Percentiles rank a stretch among this genome's conserved stretches.
These are phyloP conservation scores for Graptemys geographica DNA, from an alignment of 2,797 vertebrate genomes.

Conservation along the genomic window DNA sequence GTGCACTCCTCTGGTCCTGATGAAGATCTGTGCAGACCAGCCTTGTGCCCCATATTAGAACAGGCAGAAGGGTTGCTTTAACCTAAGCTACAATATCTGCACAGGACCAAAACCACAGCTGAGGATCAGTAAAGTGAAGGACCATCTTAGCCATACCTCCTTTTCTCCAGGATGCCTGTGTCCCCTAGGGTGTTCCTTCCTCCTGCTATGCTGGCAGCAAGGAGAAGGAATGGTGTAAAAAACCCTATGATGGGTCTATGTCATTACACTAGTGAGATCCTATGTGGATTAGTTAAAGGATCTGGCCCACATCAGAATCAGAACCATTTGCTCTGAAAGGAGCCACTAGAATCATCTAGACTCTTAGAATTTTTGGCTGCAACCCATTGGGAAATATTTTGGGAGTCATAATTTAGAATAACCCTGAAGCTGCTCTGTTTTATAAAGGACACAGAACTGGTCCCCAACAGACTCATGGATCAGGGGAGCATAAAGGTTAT, in stretches of 20 bases:
- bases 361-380: not conserved
- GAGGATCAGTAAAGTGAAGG: not conserved
- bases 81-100: not conserved
- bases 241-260: not conserved
- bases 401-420: not conserved
- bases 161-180: not conserved
- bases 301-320: not conserved
- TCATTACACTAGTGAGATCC: not conserved
- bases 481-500: not conserved
- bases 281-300: not conserved
- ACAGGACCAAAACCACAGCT: not conserved
- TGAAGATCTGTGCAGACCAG: not conserved
- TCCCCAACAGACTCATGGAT: not conserved
- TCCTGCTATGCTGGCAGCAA: not conserved
- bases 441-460: not conserved
- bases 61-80: not conserved
- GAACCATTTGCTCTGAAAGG: not conserved
- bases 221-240: not conserved
- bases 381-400: not conserved
- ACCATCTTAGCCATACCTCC: not conserved
- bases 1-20: not conserved
- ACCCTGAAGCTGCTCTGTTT: not conserved
- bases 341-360: not conserved
- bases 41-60: not conserved
- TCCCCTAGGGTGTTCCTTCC: not conserved